Evolutionary conservation across 2,888 invertebrate genomes (phyloP), one percentile per base, ranked within the genome.

Genomic region (Spialia ferax): DNA sequence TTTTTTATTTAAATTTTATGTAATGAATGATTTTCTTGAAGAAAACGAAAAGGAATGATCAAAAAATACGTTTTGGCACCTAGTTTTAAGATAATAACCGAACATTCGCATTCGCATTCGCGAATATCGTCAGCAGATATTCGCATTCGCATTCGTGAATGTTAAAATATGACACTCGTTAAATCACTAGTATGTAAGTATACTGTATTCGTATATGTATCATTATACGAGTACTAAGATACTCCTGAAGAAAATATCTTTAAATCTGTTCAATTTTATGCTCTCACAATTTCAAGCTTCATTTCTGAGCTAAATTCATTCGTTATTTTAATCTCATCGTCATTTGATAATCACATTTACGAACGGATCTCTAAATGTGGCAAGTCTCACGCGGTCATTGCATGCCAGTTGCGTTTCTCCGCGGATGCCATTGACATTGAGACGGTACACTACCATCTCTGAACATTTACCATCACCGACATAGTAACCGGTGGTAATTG

Each of bases 301-400:
- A 15, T 20, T 13, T 10, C 15, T n/a, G 29, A 26, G 15, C 29
- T 29, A 48, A 50, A 60, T 60, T 48, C n/a, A 48, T 61, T 13
- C 22, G 35, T 29, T 56, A 11, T 54, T 52, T 13, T 32, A 18
- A 48, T 11, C 32, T 29, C 18, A 18, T 42, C 29, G 26, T 52
- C 29, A 22, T 45, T 48, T 26, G 26, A 60, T 48, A 60, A 42
- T 48, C 15, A 15, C 23, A 35, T 48, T 35, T 50, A 57, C 23
- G 57, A 64, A 63, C 56, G 63, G 56, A 63, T 56, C 48, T 57
- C 56, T 57, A 54, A 55, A 57, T 61, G 29, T 38, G 32, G 63
- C 68, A 54, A 59, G 69, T 68, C 71, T 70, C 74, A 70, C 66
- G 69, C 70, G 69, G 68, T 73, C 68, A 63, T 52, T 65, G 65